A percentile compares a stretch with the other conserved stretches of the same genome.
Conservation (phyloP, 23 tunicate genomes). For the Trididemnum clinides region DNA sequence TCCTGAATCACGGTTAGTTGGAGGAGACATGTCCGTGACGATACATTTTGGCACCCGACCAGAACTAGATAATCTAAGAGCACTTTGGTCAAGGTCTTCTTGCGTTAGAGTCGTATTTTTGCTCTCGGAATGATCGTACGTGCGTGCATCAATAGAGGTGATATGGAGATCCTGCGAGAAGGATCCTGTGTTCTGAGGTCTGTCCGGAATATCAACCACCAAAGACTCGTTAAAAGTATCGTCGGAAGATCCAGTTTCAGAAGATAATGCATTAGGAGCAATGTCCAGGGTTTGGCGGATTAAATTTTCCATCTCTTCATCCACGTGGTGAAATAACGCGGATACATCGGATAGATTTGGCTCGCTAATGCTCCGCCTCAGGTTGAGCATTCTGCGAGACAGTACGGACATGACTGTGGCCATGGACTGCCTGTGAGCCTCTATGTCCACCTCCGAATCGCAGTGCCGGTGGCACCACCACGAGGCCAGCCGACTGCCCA, state of each 20-base stretch:
- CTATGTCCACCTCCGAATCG: background rate
- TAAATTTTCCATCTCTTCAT: background rate
- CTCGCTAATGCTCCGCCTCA: constrained; percentile 68
- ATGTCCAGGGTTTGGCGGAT: constrained; percentile 3
- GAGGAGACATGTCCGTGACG: background rate
- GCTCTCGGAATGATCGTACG: background rate
- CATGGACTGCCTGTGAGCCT: constrained; percentile 47
- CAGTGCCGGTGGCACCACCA: constrained; percentile 57
- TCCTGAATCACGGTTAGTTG: constrained; percentile 50
- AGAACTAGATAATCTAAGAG: background rate
- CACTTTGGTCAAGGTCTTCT: background rate
- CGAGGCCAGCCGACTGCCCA: constrained; percentile 59
- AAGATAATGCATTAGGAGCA: background rate
- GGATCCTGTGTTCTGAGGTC: background rate
- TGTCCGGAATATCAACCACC: background rate
- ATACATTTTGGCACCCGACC: background rate
- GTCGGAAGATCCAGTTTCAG: background rate
- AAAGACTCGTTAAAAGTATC: background rate
- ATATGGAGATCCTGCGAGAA: background rate
- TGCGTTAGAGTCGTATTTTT: constrained; percentile 23
- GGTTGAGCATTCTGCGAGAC: constrained; percentile 25
- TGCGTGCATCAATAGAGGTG: background rate
- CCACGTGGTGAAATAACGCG: constrained; percentile 33
- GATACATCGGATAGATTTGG: constrained; percentile 58
- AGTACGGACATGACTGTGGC: constrained; percentile 60